These are phyloP conservation scores for Malaclemys terrapin DNA, from an alignment of 2,113 vertebrate species.

Conservation along the genomic window DNA sequence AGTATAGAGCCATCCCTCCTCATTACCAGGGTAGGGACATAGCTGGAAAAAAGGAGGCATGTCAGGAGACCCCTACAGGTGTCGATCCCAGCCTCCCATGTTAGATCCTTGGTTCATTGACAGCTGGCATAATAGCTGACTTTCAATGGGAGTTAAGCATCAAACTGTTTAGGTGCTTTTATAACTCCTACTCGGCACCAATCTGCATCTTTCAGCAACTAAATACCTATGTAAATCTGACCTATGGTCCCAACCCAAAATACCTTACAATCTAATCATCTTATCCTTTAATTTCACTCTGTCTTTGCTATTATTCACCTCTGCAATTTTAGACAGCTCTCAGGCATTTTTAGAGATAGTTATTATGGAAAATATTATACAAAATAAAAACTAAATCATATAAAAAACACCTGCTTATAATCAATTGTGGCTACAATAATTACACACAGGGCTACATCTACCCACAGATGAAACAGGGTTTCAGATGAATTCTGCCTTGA, in stretches of 20 bases:
- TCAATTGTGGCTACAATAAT: too few relatives aligned
- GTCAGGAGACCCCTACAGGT: neutral
- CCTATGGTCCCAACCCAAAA: neutral
- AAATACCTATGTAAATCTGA: neutral
- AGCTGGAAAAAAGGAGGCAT: fast-evolving
- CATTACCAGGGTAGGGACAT: neutral
- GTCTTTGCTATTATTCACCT: neutral
- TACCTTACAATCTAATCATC: neutral
- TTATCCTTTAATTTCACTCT: too few relatives aligned
- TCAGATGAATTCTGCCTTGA: neutral
- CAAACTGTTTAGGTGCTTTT: fast-evolving
- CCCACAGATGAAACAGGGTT: neutral
- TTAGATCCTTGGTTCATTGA: neutral
- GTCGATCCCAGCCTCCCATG: fast-evolving
- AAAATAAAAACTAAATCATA: too few relatives aligned
- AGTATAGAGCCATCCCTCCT: too few relatives aligned
- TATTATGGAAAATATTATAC: too few relatives aligned
- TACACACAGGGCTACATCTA: too few relatives aligned
- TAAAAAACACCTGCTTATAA: too few relatives aligned
- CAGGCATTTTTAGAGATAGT: too few relatives aligned
- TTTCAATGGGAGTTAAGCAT: fast-evolving
- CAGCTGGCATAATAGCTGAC: neutral
- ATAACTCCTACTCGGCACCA: neutral
- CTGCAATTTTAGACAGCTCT: neutral
- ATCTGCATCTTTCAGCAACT: neutral